Base-by-base conservation (phyloP, 2,113 vertebrate genomes). In the Hydropotes inermis region DNA sequence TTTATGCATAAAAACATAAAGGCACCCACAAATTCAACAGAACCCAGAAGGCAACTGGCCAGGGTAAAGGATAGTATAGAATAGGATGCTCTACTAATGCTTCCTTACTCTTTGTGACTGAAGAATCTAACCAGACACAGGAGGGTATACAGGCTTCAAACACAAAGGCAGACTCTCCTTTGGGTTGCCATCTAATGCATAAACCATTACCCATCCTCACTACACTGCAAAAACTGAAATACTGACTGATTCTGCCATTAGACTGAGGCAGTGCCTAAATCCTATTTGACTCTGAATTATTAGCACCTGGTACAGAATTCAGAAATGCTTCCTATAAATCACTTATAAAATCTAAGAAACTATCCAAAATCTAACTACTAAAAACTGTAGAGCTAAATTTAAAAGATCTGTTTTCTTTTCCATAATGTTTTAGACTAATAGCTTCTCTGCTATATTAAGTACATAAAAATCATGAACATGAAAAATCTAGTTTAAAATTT, bases 281-380 rank as follows among this genome's bases (percentile, higher is more conserved):
- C 70, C 76, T 95, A 52, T 74, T 50, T 82, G 60, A 85, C 7
- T n/a, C 57, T 82, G 3, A 47, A 86, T 64, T n/a, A 92, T 14
- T 25, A 89, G 23, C 3, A 39, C 6, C 33, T 90, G 54, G 33
- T 91, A 95, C 14, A 94, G 25, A 97, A 91, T 83, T 33, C 50
- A 97, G 27, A 91, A 60, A 93, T 70, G n/a, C 64, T 50, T 86
- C 39, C 60, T 94, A 91, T 54, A 76, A 79, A 87, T 74, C 21
- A 83, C 70, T 78, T 95, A 43, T 47, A 95, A 94, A 93, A 91
- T 57, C 60, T 81, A 96, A 93, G 21, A 92, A 96, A 83, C 58
- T 39, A 89, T 43, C 36, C 14, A 55, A 90, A 97, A 91, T 79
- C 58, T 67, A 95, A 76, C 54, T 95, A 79, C 50, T 94, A 88